These are phyloP conservation scores for Dynastes tityus DNA, from an alignment of 2,888 invertebrate species.

Conservation along the genomic window DNA sequence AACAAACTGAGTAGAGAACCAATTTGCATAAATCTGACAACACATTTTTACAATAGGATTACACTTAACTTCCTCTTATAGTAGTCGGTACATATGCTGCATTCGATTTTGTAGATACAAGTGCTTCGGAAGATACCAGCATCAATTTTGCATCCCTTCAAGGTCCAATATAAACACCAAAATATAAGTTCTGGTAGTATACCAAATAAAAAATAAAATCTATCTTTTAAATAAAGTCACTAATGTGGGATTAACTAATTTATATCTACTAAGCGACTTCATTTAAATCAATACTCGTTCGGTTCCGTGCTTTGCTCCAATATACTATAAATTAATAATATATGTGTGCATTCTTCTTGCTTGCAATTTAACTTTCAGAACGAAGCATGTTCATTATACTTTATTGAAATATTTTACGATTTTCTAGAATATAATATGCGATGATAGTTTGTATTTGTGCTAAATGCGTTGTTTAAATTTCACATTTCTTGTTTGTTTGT, in stretches of 20 bases:
- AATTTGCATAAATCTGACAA: conserved; percentile 48
- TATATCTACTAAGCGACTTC: conserved; percentile 20
- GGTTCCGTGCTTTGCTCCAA: conserved; percentile 56
- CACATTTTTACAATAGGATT: conserved; percentile 48
- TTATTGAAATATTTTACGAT: not conserved
- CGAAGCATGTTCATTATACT: not conserved
- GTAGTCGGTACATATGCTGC: conserved; percentile 38
- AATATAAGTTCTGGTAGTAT: no score
- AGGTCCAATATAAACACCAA: no score
- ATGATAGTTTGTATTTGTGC: not conserved
- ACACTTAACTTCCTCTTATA: conserved; percentile 39
- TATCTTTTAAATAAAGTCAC: conserved; percentile 3
- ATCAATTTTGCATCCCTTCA: no score
- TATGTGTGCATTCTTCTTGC: not conserved
- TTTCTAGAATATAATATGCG: not conserved
- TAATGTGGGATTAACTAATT: conserved; percentile 1
- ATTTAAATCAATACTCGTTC: conserved; percentile 50
- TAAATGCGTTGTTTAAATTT: no score
- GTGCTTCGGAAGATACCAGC: not conserved
- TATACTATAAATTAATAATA: conserved; percentile 49
- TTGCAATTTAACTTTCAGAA: conserved; percentile 3
- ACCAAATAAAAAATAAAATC: not conserved
- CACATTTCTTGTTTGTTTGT: no score
- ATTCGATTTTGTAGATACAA: not conserved
- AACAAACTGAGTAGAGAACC: conserved; percentile 42